phyloP scores from a whole-genome alignment of 2,113 vertebrate genomes.

The Brienomyrus brachyistius region DNA sequence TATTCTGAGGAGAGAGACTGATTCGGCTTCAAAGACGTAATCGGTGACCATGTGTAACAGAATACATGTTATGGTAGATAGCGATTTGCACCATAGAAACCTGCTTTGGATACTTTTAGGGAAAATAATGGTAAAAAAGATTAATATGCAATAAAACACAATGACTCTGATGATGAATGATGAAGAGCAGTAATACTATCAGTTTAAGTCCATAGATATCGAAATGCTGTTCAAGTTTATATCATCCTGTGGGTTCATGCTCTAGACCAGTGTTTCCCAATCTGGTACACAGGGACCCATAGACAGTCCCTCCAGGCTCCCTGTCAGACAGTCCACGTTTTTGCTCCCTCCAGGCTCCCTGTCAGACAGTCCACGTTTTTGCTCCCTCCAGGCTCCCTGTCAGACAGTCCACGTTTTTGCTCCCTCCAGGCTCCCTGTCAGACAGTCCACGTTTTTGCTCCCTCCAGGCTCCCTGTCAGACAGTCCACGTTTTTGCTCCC shows the following conservation, averaged over 20 bases:
- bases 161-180: neutral
- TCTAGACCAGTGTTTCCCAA: neutral
- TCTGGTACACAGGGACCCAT: neutral
- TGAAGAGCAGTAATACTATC: neutral
- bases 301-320: neutral
- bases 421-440: neutral
- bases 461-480: neutral
- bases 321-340: neutral
- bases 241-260: neutral
- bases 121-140: neutral
- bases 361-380: neutral
- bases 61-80: neutral
- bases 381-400: no score
- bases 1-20: neutral
- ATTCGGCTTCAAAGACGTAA: neutral
- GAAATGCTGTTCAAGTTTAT: neutral
- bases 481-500: neutral
- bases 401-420: neutral
- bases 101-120: neutral
- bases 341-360: neutral
- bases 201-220: neutral
- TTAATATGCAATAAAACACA: neutral
- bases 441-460: neutral
- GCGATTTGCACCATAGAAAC: neutral
- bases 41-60: neutral